Evolutionary conservation across 2,888 invertebrate species (phyloP), one percentile per base, ranked within the genome.

Genomic region (Clostera curtula): DNA sequence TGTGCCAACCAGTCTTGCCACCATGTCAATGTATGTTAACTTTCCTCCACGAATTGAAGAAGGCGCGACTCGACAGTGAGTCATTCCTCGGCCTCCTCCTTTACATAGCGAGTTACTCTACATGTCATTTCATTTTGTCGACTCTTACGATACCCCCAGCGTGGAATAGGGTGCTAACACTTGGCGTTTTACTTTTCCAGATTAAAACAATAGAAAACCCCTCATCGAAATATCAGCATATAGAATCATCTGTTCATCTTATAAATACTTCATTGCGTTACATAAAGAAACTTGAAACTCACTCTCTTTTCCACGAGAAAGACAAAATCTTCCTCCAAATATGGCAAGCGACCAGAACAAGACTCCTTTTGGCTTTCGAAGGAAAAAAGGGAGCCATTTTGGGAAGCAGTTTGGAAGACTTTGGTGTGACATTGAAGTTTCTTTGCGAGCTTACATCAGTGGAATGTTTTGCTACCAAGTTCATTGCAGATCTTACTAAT

Each of bases 271-370:
- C 56, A 0, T 30, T 83, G 1, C 44, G 82, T 2, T 60, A 82
- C 27, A 49, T 67, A n/a, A 82, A 79, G 13, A 82, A 75, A 36
- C 40, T 83, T 1, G 77, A 79, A 36, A 39, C 60, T 0, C 75
- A 82, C 29, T 26, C 56, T 0, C 50, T 74, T 9, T 80, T 77
- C 40, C 39, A 64, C 24, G 53, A 67, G 9, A 76, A 64, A 40
- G 76, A 80, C 31, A 57, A 65, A 27, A 18, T 79, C 0, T 64
- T 71, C 27, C 21, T 53, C 2, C 45, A 64, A 50, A 71, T 77
- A 33, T 83, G 82, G 77, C 52, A 49, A 1, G 50, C 68, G 34
- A 27, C 79, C 1, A 66, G 64, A 37, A 18, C 42, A 0, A 56
- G 75, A 18, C 38, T 79, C 18, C 32, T 50, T 3, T 43, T 64